phyloP scores from a whole-genome alignment of 2,888 invertebrate genomes.

The Drosophila kambysellisi region DNA sequence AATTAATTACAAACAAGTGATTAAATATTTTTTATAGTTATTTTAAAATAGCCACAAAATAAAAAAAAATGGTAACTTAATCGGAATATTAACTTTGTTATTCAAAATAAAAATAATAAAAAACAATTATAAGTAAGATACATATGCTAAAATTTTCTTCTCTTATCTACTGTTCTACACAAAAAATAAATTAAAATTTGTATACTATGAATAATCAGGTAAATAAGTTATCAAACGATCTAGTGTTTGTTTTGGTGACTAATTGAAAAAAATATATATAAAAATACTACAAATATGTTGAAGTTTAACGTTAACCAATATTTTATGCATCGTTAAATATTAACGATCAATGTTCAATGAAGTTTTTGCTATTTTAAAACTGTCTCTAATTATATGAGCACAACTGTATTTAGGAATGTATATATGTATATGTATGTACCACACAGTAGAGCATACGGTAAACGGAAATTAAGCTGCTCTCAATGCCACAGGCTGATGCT shows the following conservation, averaged over 20 bases:
- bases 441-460: slow-evolving; percentile 21
- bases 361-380: background rate
- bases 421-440: background rate
- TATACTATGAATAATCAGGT: background rate
- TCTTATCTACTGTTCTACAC: background rate
- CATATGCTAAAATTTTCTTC: accelerated
- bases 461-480: slow-evolving; percentile 55
- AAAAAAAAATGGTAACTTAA: too few relatives aligned
- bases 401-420: background rate
- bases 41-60: background rate
- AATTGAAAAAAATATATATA: background rate
- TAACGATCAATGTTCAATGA: background rate
- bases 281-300: background rate
- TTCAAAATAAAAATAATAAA: background rate
- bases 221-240: too few relatives aligned
- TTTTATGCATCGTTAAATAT: background rate
- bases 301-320: background rate
- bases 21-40: background rate
- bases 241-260: background rate
- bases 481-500: slow-evolving; percentile 28
- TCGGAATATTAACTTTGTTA: too few relatives aligned
- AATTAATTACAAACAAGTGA: too few relatives aligned
- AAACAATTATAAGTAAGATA: too few relatives aligned
- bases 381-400: background rate
- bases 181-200: background rate